Evolutionary conservation across 2,888 invertebrate species (phyloP).

Genomic region (Calliphora vomitoria): DNA sequence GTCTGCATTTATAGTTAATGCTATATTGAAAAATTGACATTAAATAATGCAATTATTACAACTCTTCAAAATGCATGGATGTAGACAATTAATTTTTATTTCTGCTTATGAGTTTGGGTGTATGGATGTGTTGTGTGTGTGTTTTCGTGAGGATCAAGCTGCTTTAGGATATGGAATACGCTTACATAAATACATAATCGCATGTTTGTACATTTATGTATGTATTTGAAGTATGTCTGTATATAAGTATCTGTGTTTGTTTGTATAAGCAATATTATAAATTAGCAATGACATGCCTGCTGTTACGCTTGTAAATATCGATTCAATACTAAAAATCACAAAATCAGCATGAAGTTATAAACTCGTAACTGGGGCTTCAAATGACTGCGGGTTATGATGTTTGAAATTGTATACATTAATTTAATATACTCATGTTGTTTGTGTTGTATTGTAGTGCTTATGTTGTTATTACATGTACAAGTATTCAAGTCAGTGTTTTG

Average conservation of each 20-base stretch:
- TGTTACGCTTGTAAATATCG: constrained; percentile 67
- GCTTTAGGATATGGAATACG: constrained; percentile 48
- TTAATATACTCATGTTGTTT: constrained; percentile 46
- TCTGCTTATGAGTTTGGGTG: background rate
- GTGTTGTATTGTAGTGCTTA: background rate
- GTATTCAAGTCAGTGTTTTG: background rate
- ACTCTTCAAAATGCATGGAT: constrained; percentile 35
- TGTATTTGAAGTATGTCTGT: too few relatives aligned
- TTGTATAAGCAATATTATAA: constrained; percentile 65
- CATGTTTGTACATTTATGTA: background rate
- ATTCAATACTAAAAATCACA: constrained; percentile 65
- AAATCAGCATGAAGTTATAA: constrained; percentile 71
- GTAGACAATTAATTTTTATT: constrained; percentile 60
- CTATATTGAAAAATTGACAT: constrained; percentile 63
- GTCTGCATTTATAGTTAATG: constrained; percentile 24
- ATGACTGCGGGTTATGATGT: constrained; percentile 71
- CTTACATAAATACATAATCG: constrained; percentile 3
- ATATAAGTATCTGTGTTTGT: constrained; percentile 3
- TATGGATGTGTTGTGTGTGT: constrained; percentile 1
- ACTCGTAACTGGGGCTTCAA: constrained; percentile 60
- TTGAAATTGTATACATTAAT: constrained; percentile 67
- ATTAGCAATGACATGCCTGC: constrained; percentile 73
- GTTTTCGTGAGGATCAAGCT: constrained; percentile 21
- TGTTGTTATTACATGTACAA: background rate
- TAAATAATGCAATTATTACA: constrained; percentile 61